Evolutionary conservation across 2,888 invertebrate species (phyloP).

Genomic region (Drosophila nr. medialis): DNA sequence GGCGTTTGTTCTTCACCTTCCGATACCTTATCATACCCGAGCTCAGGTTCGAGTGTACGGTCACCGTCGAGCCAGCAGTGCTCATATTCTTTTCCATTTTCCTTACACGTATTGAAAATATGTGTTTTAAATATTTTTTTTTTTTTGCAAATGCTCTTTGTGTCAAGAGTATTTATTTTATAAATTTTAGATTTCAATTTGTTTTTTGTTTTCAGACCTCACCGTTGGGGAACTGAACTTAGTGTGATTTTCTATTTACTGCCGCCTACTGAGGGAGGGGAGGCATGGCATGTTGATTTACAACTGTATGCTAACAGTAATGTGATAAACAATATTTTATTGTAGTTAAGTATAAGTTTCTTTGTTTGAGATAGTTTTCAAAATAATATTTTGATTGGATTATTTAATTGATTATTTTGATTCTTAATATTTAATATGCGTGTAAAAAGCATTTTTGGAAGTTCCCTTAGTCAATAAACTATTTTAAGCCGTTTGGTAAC

Average conservation of each 20-base stretch:
- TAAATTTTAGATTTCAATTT: constrained; percentile 5
- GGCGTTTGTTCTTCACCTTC: constrained; percentile 16
- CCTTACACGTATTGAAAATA: neutral
- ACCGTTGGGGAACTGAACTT: constrained; percentile 19
- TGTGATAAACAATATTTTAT: neutral
- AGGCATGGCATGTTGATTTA: constrained; percentile 12
- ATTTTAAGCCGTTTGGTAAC: neutral
- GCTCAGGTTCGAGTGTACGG: constrained; percentile 19
- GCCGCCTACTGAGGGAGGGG: neutral
- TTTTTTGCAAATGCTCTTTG: neutral
- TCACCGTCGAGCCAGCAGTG: constrained; percentile 32
- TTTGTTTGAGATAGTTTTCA: neutral
- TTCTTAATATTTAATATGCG: neutral
- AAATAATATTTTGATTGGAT: neutral
- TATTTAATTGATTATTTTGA: neutral
- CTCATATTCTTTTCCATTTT: constrained; percentile 23
- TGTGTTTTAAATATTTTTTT: neutral
- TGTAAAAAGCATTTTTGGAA: neutral
- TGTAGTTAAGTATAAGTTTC: neutral
- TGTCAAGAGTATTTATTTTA: neutral
- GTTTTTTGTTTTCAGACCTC: constrained; percentile 19
- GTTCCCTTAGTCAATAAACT: neutral
- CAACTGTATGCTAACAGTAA: neutral
- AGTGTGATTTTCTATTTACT: neutral
- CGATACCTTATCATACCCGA: constrained; percentile 15